phyloP scores from a whole-genome alignment of 30 jellyfish, hydroid and myxozoan genomes.

The Aurelia sp. region DNA sequence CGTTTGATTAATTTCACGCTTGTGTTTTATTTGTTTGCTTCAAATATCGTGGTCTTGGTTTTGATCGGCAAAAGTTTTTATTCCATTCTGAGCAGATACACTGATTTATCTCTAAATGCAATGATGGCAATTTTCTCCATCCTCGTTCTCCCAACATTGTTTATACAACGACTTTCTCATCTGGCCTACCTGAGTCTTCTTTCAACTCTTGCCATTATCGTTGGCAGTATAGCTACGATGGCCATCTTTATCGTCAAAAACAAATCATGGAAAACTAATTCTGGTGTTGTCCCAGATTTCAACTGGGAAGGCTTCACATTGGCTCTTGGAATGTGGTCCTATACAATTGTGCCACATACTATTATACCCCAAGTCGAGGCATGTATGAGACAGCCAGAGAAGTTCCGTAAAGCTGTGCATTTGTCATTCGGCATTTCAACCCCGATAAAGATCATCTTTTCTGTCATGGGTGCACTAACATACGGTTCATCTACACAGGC shows the following conservation, averaged over 20 bases:
- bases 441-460: slow-evolving; percentile 50
- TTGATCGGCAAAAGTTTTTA: slow-evolving; percentile 66
- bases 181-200: slow-evolving; percentile 76
- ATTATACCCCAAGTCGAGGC: slow-evolving; percentile 83
- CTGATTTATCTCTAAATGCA: slow-evolving; percentile 26
- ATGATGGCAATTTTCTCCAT: slow-evolving; percentile 51
- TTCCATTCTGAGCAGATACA: slow-evolving; percentile 22
- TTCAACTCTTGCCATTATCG: slow-evolving; percentile 44
- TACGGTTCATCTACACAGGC: slow-evolving; percentile 67
- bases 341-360: slow-evolving; percentile 50
- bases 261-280: slow-evolving; percentile 62
- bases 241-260: slow-evolving; percentile 35
- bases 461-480: slow-evolving; percentile 80
- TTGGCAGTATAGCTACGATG: slow-evolving; percentile 59
- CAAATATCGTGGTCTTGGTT: slow-evolving; percentile 43
- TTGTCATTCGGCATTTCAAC: slow-evolving; percentile 52
- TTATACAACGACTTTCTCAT: slow-evolving; percentile 58
- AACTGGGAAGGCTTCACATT: slow-evolving; percentile 63
- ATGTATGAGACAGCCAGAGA: slow-evolving; percentile 67
- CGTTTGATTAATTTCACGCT: slow-evolving; percentile 44
- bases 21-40: slow-evolving; percentile 42
- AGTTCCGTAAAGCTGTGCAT: slow-evolving; percentile 32
- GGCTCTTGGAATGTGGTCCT: slow-evolving; percentile 66
- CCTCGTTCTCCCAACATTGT: slow-evolving; percentile 78
- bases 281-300: slow-evolving; percentile 40